Conservation (phyloP, 1,140 invertebrate species). For the Lepidotrigona ventralis region DNA sequence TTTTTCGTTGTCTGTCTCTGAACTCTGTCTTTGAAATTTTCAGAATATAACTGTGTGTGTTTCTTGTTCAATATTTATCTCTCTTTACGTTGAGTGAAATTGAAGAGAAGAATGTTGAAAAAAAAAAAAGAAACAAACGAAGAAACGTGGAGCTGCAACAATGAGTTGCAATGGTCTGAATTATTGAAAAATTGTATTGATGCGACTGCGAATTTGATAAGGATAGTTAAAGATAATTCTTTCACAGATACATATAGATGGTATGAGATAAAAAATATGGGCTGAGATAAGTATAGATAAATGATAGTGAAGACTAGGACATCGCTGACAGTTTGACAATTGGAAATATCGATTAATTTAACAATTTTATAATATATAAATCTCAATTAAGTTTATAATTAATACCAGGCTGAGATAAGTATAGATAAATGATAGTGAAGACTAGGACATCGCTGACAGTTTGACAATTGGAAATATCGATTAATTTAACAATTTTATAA, state of each 20-base stretch:
- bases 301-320: not conserved
- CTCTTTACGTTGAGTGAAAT: not conserved
- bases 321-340: not conserved
- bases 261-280: too few species aligned
- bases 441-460: not conserved
- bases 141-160: not conserved
- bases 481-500: not conserved
- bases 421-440: not conserved
- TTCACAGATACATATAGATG: not conserved
- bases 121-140: not conserved
- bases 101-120: too few species aligned
- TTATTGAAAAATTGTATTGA: not conserved
- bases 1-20: slow-evolving; percentile 27
- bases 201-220: not conserved
- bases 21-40: not conserved
- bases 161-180: not conserved
- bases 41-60: not conserved
- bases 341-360: not conserved
- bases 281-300: not conserved
- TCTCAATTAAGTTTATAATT: not conserved
- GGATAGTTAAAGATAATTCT: not conserved
- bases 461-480: not conserved
- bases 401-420: not conserved
- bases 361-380: not conserved
- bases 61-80: not conserved